A percentile compares a stretch with the other conserved stretches of the same genome.
These are phyloP conservation scores for Atrichornis clamosus DNA, from an alignment of 2,113 vertebrate species.

Conservation along the genomic window DNA sequence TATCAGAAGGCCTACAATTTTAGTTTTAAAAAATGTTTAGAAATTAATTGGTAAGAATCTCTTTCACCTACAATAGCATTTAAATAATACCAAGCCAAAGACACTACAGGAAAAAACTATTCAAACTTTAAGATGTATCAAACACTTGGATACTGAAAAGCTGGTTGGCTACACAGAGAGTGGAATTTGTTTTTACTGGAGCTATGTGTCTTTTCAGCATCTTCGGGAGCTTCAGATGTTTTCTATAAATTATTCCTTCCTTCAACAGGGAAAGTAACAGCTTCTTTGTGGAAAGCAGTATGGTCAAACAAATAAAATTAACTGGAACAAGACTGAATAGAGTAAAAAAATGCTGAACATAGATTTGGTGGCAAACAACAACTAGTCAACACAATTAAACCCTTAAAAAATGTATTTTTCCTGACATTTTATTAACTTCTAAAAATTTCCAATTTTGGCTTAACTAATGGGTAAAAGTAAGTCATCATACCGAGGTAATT, in stretches of 20 bases:
- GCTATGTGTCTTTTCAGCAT: neutral
- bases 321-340: neutral
- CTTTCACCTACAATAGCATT: neutral
- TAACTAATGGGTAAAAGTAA: neutral
- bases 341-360: neutral
- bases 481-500: neutral
- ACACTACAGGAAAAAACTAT: neutral
- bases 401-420: neutral
- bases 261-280: neutral
- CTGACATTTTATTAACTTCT: neutral
- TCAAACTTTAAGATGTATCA: neutral
- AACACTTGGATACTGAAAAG: neutral
- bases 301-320: neutral
- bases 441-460: neutral
- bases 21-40: neutral
- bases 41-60: neutral
- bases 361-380: neutral
- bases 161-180: neutral
- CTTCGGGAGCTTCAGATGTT: neutral
- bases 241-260: neutral
- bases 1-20: neutral
- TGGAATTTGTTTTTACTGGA: neutral
- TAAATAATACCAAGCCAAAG: neutral
- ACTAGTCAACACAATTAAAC: neutral
- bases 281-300: neutral